Conservation (phyloP, 2,797 vertebrate genomes). For the Gobionotothen gibberifrons region DNA sequence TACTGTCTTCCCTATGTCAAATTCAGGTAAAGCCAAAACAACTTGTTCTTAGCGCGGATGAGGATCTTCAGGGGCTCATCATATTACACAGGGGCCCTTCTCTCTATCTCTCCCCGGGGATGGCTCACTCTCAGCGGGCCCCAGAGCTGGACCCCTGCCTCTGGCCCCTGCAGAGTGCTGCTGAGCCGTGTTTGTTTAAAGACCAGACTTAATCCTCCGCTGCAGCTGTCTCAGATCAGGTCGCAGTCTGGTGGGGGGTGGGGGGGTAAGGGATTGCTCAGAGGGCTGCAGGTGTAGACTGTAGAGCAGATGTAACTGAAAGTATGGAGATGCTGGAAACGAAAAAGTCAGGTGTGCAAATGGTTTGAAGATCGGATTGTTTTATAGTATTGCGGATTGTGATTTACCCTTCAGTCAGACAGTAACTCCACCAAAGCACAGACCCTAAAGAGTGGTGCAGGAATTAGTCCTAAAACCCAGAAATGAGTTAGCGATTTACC, state of each 20-base stretch:
- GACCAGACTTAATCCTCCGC: conserved; percentile 80
- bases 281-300: conserved; percentile 72
- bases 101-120: conserved; percentile 61
- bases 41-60: conserved; percentile 2
- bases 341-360: conserved; percentile 33
- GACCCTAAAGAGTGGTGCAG: no score
- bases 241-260: conserved; percentile 51
- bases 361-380: not conserved
- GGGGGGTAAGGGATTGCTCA: conserved; percentile 6
- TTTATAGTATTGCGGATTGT: not conserved
- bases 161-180: conserved; percentile 54
- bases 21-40: conserved; percentile 35
- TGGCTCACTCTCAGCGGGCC: conserved; percentile 45
- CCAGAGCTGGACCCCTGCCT: conserved; percentile 47
- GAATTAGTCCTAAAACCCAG: no score
- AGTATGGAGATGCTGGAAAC: conserved; percentile 20
- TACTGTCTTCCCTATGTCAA: conserved; percentile 15
- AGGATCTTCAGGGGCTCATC: conserved; percentile 51
- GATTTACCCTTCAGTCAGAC: not conserved
- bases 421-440: not conserved
- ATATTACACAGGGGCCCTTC: conserved; percentile 56
- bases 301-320: conserved; percentile 54
- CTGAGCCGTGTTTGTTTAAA: conserved; percentile 82
- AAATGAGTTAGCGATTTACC: no score
- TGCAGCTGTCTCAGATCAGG: conserved; percentile 84